A percentile compares a stretch with the other conserved stretches of the same genome.
Conservation (phyloP, 2,888 invertebrate genomes). For the Bellardia pandia region DNA sequence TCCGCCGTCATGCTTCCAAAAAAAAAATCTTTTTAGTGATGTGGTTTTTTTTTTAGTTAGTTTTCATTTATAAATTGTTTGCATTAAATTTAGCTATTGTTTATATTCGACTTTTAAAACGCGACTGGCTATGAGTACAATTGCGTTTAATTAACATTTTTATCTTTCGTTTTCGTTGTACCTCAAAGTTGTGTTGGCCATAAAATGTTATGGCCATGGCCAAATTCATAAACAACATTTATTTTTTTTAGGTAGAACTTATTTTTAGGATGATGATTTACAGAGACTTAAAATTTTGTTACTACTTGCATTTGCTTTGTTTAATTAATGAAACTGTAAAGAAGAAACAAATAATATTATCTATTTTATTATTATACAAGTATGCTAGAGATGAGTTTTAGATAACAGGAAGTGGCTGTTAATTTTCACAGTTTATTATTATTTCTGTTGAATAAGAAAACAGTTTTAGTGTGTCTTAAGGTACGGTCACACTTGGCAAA, state of each 20-base stretch:
- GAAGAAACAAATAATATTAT: background rate
- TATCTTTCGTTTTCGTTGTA: background rate
- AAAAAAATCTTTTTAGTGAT: background rate
- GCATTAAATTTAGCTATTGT: background rate
- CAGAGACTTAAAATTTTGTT: background rate
- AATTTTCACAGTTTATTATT: background rate
- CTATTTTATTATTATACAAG: background rate
- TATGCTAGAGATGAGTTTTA: background rate
- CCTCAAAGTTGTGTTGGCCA: conserved; percentile 47
- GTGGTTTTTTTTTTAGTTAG: background rate
- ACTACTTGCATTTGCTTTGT: background rate
- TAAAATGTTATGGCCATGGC: conserved; percentile 48
- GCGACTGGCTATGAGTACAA: conserved; percentile 2
- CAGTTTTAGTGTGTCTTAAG: background rate
- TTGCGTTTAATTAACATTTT: conserved; percentile 38
- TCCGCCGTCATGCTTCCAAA: background rate
- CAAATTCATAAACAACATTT: conserved; percentile 34
- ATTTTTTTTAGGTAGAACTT: conserved; percentile 20
- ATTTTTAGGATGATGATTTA: conserved; percentile 49
- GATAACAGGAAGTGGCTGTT: background rate
- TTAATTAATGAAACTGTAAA: background rate
- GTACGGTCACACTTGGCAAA: too few species aligned
- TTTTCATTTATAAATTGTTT: background rate
- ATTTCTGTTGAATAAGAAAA: background rate
- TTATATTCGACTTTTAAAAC: conserved; percentile 9